Evolutionary conservation across 2,888 invertebrate species (phyloP).

Genomic region (Endomychus coccineus): DNA sequence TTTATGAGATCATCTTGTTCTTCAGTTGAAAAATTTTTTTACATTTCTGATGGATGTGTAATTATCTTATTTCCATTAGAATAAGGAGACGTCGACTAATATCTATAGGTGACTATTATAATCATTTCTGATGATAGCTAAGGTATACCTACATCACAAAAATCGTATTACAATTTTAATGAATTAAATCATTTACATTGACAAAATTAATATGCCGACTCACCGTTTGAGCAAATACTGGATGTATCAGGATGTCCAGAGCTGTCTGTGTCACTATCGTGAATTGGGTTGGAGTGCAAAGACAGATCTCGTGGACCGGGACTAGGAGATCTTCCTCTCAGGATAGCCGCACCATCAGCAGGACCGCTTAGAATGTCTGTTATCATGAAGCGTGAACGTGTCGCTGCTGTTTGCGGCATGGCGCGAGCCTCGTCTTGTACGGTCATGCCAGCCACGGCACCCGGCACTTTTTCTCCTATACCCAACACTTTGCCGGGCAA

Average conservation of each 20-base stretch:
- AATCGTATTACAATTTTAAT: no score
- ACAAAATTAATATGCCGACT: conserved; percentile 34
- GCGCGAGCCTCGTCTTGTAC: conserved; percentile 44
- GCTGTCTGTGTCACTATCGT: conserved; percentile 49
- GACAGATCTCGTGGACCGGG: conserved; percentile 51
- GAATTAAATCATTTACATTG: no score
- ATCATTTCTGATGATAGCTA: no score
- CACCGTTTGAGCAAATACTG: conserved; percentile 50
- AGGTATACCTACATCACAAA: no score
- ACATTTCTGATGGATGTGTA: no score
- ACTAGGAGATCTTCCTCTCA: conserved; percentile 46
- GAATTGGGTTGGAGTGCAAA: conserved; percentile 43
- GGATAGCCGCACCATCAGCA: conserved; percentile 51
- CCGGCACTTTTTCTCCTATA: conserved; percentile 37
- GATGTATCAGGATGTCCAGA: conserved; percentile 49
- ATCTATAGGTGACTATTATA: no score
- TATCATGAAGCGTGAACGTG: conserved; percentile 82
- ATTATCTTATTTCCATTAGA: no score
- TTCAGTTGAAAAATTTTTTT: no score
- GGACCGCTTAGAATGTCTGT: conserved; percentile 72
- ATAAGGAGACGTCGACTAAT: no score
- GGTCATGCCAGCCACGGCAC: conserved; percentile 45
- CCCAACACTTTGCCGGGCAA: conserved; percentile 38
- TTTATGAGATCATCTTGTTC: no score
- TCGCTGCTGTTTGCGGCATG: conserved; percentile 45